A percentile compares a stretch with the other conserved stretches of the same genome.
Conservation (phyloP, 2,113 vertebrate species). For the Nestor notabilis region DNA sequence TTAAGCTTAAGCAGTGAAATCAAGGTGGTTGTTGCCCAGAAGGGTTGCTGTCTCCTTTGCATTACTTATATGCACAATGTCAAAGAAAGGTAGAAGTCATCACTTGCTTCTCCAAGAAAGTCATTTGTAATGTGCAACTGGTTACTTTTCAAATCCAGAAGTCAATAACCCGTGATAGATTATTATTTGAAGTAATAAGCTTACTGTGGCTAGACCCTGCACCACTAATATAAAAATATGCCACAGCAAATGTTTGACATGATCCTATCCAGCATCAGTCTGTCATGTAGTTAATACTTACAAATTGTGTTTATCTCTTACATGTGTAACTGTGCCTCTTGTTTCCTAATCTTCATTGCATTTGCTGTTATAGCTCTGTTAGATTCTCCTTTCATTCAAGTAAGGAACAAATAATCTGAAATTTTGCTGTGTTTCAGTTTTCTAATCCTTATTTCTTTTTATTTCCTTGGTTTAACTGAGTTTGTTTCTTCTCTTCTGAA, state of each 20-base stretch:
- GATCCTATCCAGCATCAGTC: conserved; percentile 34
- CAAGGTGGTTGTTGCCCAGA: conserved; percentile 4
- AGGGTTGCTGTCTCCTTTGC: background rate
- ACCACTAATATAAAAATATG: conserved; percentile 18
- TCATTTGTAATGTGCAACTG: background rate
- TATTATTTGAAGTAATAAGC: conserved; percentile 41
- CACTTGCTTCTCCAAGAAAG: rapidly evolving
- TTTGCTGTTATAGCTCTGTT: background rate
- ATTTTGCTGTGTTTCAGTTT: conserved; percentile 21
- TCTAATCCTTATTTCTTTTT: conserved; percentile 44
- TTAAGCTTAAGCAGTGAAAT: conserved; percentile 18
- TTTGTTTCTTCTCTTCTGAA: conserved; percentile 23
- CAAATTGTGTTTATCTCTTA: conserved; percentile 4
- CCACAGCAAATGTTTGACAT: background rate
- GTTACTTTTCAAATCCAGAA: conserved; percentile 21
- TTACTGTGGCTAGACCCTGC: conserved; percentile 26
- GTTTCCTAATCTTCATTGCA: background rate
- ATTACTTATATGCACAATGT: background rate
- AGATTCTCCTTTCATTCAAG: background rate
- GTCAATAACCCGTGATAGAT: background rate
- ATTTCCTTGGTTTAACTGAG: conserved; percentile 45
- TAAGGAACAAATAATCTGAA: conserved; percentile 13
- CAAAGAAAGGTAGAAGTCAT: background rate
- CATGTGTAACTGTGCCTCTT: background rate
- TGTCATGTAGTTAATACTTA: background rate